A percentile compares a stretch with the other conserved stretches of the same genome.
These are phyloP conservation scores for Hesperia comma DNA, from an alignment of 2,888 invertebrate genomes.

Conservation along the genomic window DNA sequence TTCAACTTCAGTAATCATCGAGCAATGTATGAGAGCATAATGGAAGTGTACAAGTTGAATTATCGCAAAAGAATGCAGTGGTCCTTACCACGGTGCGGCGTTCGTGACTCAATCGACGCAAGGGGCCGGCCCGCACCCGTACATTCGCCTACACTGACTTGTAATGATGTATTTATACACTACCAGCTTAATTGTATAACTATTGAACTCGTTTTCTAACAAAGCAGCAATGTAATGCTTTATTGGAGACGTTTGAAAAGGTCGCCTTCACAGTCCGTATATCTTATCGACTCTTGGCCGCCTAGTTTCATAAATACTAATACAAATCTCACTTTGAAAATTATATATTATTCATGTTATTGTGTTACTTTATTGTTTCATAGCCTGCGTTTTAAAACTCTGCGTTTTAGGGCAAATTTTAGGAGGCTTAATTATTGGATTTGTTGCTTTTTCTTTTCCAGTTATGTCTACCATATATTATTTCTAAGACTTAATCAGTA, in stretches of 20 bases:
- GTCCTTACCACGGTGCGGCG: conserved; percentile 56
- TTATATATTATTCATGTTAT: conserved; percentile 23
- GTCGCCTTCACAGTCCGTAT: conserved; percentile 1
- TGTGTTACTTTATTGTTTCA: conserved; percentile 15
- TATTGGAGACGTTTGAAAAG: background rate
- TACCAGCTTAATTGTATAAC: conserved; percentile 40
- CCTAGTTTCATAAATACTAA: conserved; percentile 26
- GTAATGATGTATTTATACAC: conserved; percentile 45
- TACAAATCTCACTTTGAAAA: conserved; percentile 34
- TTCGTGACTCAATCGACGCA: conserved; percentile 69
- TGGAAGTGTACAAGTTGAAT: conserved; percentile 48
- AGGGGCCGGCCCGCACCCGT: conserved; percentile 62
- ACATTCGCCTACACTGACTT: conserved; percentile 48
- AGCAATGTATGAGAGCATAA: conserved; percentile 52
- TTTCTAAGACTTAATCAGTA: background rate
- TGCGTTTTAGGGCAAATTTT: conserved; percentile 14
- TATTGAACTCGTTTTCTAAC: background rate
- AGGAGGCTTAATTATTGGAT: background rate
- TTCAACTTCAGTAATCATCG: conserved; percentile 34
- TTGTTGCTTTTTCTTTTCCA: background rate
- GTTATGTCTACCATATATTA: background rate
- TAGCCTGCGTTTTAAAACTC: conserved; percentile 22
- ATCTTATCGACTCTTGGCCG: conserved; percentile 33
- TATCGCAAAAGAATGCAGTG: conserved; percentile 57
- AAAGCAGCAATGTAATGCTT: conserved; percentile 38